Conservation (phyloP, 92 coral and sea anemone species). For the Pocillopora grandis region DNA sequence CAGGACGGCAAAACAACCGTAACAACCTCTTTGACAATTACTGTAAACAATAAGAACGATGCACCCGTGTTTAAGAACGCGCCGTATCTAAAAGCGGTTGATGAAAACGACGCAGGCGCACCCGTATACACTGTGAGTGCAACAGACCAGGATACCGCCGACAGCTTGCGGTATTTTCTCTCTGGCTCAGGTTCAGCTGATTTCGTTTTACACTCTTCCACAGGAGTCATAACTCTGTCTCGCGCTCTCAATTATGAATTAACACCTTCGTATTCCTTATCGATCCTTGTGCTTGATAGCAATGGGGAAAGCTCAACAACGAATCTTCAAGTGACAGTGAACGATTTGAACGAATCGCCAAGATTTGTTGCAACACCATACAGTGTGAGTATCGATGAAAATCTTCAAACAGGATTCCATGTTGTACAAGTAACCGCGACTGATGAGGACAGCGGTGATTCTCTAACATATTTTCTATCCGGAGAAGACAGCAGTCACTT, state of each 20-base stretch:
- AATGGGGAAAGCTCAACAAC: constrained; percentile 48
- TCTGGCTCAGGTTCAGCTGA: constrained; percentile 64
- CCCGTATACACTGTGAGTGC: constrained; percentile 68
- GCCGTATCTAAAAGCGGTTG: constrained; percentile 49
- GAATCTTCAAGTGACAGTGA: constrained; percentile 56
- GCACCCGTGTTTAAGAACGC: constrained; percentile 58
- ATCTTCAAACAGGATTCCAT: constrained; percentile 49
- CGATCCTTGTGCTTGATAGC: constrained; percentile 57
- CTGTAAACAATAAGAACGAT: constrained; percentile 54
- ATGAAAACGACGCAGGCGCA: constrained; percentile 60
- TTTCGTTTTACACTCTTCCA: constrained; percentile 61
- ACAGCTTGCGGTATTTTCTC: constrained; percentile 40
- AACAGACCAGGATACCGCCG: constrained; percentile 57
- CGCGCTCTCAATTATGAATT: constrained; percentile 57
- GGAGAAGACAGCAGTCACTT: constrained; percentile 57
- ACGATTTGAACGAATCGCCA: constrained; percentile 52
- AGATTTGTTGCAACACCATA: constrained; percentile 53
- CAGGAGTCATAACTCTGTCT: constrained; percentile 70
- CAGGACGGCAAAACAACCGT: constrained; percentile 53
- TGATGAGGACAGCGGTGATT: constrained; percentile 61
- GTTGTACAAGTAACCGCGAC: constrained; percentile 55
- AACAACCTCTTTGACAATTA: constrained; percentile 39
- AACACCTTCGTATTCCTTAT: constrained; percentile 49
- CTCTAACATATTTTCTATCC: constrained; percentile 48
- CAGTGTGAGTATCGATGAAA: constrained; percentile 51